Base-by-base conservation (phyloP, 2,113 vertebrate genomes). In the Myotis davidii region DNA sequence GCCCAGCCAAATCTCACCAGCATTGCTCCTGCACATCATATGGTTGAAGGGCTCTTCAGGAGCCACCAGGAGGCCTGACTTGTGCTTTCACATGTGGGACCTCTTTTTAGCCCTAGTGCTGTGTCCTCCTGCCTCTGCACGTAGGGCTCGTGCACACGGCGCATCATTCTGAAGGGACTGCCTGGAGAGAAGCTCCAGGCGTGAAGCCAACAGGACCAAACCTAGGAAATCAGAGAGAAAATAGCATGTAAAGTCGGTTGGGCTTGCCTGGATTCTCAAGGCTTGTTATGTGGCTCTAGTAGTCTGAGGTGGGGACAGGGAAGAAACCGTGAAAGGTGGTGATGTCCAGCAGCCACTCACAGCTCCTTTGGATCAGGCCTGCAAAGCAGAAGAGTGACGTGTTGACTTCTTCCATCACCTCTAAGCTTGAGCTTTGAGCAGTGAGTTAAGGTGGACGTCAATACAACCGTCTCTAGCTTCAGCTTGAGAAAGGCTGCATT, bases 391-490 rank as follows among this genome's bases (percentile, higher is more conserved):
- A 93, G 45, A 79, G 14, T 42, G 27, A 91, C 17, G 1, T 37
- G 21, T 27, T 70, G 32, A 67, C 61, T 82, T 85, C 39, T 50
- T 42, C 50, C 54, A 27, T 96, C 89, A 93, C 93, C 69, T 87
- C 64, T 86, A 61, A 79, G 91, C 84, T 16, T 91, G 86, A 88
- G 67, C 2, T 93, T 12, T 91, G 86, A 88, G 72, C 2, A 1
- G 85, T 76, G 50, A 90, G 69, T 82, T 79, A 21, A 94, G 69
- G 87, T 72, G 6, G 42, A 96, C 85, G 69, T 89, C 78, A 91
- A 89, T 45, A 90, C 79, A 95, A 93, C 39, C 39, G 89, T 64
- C 65, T 93, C 88, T 94, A 88, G 82, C 88, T 92, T 95, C 21
- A 34, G 86, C 86, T 86, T 86, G 9, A 74, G 89, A 89, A 67